Percentiles rank a stretch among this genome's conserved stretches.
These are phyloP conservation scores for Aromia moschata DNA, from an alignment of 2,888 invertebrate genomes.

Conservation along the genomic window DNA sequence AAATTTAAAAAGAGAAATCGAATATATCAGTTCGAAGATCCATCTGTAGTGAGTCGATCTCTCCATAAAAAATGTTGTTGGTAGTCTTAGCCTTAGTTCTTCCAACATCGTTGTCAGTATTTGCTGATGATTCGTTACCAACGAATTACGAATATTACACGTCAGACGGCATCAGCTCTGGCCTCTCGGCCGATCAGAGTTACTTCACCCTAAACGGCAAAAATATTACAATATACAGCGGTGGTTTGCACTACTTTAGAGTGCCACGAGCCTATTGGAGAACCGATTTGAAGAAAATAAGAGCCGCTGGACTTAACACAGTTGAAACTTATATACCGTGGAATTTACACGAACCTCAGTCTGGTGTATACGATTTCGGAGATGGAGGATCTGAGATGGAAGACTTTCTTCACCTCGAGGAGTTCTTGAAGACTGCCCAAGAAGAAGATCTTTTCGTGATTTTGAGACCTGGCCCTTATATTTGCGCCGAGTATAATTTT, in stretches of 20 bases:
- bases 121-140: background rate
- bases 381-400: constrained; percentile 67
- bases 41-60: no score
- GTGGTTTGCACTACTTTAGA: constrained; percentile 84
- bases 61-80: no score
- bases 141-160: constrained; percentile 65
- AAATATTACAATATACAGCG: constrained; percentile 62
- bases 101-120: background rate
- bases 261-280: constrained; percentile 81
- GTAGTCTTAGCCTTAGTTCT: background rate
- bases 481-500: constrained; percentile 88
- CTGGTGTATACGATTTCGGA: constrained; percentile 74
- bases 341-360: constrained; percentile 86
- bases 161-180: constrained; percentile 54
- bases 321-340: constrained; percentile 87
- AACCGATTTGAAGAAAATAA: constrained; percentile 76
- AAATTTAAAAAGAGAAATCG: no score
- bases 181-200: constrained; percentile 49
- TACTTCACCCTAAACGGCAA: constrained; percentile 61
- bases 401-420: constrained; percentile 65
- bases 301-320: constrained; percentile 86
- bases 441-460: constrained; percentile 82
- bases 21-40: no score
- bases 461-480: constrained; percentile 88
- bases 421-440: constrained; percentile 77